Base-by-base conservation (phyloP, 2,888 invertebrate genomes). In the Ferdinandea cuprea region DNA sequence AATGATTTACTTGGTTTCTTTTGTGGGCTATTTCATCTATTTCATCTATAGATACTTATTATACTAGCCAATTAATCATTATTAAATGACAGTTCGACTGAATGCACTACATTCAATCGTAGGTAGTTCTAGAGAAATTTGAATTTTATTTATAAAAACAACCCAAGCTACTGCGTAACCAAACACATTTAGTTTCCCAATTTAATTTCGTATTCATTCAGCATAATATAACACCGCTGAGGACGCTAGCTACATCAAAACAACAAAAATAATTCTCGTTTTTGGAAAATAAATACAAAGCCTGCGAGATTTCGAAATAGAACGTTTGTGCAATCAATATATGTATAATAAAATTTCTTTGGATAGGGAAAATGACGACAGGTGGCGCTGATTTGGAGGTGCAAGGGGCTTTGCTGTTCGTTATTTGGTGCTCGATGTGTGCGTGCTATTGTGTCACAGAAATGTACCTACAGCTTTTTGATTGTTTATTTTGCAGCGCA, bases 201-300 rank as follows among this genome's bases (percentile, higher is more conserved):
- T 76, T 76, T 46, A 61, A 76, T 76, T 76, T 68, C 37, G 25
- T 69, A 77, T 69, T 46, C 68, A 69, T 48, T 54, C 61, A 21
- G 54, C 76, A 61, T 68, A 44, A 11, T 40, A 15, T 5, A 46
- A 30, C 48, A 37, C 6, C 46, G 19, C 15, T 11, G 15, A n/a
- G 37, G 11, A 40, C 50, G 42, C 50, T 52, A 40, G 50, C 17
- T 30, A 44, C 28, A 50, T 25, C 56, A 65, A 65, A 52, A 52
- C 52, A 66, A 52, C 50, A 52, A 65, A 37, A 65, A 65, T 15
- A 65, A 56, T n/a, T n/a, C n/a, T n/a, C n/a, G n/a, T n/a, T n/a
- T n/a, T n/a, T n/a, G n/a, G 37, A 56, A 37, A 19, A 11, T n/a
- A 63, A 48, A 32, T 30, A 59, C 15, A 15, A 17, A 19, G 13